phyloP scores from a whole-genome alignment of 37 sponge, comb jelly and placozoan genomes.

The Eunapius fragilis region DNA sequence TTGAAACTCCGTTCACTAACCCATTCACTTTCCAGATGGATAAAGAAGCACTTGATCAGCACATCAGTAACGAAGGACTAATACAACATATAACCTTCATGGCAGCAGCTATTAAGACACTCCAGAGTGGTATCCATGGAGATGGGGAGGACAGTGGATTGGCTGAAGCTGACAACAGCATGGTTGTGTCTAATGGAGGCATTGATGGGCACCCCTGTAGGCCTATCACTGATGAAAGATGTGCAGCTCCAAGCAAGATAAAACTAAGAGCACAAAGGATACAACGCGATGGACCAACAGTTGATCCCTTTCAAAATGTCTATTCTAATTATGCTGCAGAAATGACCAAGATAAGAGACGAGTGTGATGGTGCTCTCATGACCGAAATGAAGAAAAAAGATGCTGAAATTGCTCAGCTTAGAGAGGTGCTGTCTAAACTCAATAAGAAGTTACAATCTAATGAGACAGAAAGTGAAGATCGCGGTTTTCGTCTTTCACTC shows the following conservation, averaged over 20 bases:
- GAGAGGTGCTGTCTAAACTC: slow-evolving; percentile 10
- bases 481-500: slow-evolving; percentile 72
- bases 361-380: not conserved
- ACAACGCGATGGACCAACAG: not conserved
- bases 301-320: not conserved
- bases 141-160: not conserved
- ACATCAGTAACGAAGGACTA: not conserved
- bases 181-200: not conserved
- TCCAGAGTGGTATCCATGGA: not conserved
- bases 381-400: not conserved
- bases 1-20: not conserved
- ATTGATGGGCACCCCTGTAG: not conserved
- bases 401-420: not conserved
- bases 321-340: not conserved
- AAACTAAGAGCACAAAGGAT: not conserved
- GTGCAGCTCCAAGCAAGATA: not conserved
- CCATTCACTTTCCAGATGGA: not conserved
- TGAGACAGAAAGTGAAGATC: slow-evolving; percentile 64
- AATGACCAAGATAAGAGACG: not conserved
- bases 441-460: slow-evolving; percentile 40
- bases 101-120: not conserved
- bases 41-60: not conserved
- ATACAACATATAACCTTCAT: not conserved
- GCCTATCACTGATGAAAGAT: not conserved
- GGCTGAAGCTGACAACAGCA: not conserved